These are phyloP conservation scores for Chromis chromis DNA, from an alignment of 2,797 vertebrate genomes.

Conservation along the genomic window DNA sequence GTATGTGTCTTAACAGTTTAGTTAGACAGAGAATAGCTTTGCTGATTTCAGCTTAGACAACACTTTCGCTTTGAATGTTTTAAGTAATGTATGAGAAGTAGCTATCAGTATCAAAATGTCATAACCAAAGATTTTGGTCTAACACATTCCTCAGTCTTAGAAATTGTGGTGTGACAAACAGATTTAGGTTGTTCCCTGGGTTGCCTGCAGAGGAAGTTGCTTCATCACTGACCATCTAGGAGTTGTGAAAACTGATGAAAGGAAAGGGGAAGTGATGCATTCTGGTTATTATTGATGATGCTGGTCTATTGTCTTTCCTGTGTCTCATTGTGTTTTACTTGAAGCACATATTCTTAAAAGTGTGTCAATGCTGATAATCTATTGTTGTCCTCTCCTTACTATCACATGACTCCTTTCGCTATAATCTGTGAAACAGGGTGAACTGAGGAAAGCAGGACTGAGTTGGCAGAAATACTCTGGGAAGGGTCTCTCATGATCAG, in stretches of 20 bases:
- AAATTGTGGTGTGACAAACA: slow-evolving; percentile 10
- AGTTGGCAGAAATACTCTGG: slow-evolving; percentile 19
- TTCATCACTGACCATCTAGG: slow-evolving; percentile 64
- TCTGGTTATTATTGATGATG: slow-evolving; percentile 55
- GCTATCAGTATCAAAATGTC: neutral
- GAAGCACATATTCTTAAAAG: slow-evolving; percentile 12
- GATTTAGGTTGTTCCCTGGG: slow-evolving; percentile 40
- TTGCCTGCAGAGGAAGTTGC: slow-evolving; percentile 72
- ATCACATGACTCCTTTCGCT: neutral
- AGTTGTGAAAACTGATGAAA: slow-evolving; percentile 74
- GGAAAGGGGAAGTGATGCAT: slow-evolving; percentile 68
- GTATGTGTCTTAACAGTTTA: slow-evolving; percentile 21
- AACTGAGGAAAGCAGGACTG: slow-evolving; percentile 9
- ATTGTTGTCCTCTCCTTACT: neutral
- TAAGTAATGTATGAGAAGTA: neutral
- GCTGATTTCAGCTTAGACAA: neutral
- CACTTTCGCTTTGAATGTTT: neutral
- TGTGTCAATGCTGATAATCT: slow-evolving; percentile 6
- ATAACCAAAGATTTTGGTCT: neutral
- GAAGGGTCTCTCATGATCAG: slow-evolving; percentile 33
- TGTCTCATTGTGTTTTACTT: slow-evolving; percentile 25
- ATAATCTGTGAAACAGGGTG: slow-evolving; percentile 5
- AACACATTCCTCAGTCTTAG: neutral
- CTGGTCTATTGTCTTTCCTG: slow-evolving; percentile 37
- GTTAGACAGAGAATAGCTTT: neutral